Conservation (phyloP, 2,888 invertebrate genomes). For the Polia nebulosa region DNA sequence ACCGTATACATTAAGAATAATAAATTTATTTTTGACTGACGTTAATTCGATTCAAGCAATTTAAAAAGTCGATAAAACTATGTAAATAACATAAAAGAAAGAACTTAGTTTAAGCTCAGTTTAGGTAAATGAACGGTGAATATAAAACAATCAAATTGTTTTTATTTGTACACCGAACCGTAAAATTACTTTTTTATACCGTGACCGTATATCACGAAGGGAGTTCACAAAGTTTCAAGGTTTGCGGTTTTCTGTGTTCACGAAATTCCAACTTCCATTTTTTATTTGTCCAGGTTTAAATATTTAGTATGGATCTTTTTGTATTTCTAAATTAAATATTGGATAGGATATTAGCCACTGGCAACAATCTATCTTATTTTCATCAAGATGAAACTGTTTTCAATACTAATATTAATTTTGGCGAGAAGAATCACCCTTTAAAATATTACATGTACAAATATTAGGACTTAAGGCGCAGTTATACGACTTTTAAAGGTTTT, state of each 20-base stretch:
- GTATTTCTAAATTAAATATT: neutral
- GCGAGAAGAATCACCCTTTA: neutral
- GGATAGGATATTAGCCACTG: neutral
- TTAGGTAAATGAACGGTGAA: conserved; percentile 23
- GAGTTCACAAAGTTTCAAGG: conserved; percentile 57
- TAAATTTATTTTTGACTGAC: conserved; percentile 13
- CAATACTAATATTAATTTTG: neutral
- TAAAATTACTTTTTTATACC: conserved; percentile 47
- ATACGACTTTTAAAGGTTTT: no score
- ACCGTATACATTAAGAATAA: conserved; percentile 16
- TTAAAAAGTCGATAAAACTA: conserved; percentile 12
- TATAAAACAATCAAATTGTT: conserved; percentile 37
- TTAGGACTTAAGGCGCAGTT: neutral
- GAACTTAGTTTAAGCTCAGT: neutral
- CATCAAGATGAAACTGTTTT: neutral
- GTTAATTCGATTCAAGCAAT: conserved; percentile 23
- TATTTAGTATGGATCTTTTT: conserved; percentile 1
- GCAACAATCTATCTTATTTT: neutral
- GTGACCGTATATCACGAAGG: conserved; percentile 38
- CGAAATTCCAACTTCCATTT: conserved; percentile 51
- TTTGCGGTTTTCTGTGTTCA: conserved; percentile 54
- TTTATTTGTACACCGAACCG: conserved; percentile 25
- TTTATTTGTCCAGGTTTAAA: conserved; percentile 18
- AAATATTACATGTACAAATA: neutral
- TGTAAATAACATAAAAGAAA: conserved; percentile 22